Conservation (phyloP, 2,797 vertebrate genomes). For the Botia almorhae region DNA sequence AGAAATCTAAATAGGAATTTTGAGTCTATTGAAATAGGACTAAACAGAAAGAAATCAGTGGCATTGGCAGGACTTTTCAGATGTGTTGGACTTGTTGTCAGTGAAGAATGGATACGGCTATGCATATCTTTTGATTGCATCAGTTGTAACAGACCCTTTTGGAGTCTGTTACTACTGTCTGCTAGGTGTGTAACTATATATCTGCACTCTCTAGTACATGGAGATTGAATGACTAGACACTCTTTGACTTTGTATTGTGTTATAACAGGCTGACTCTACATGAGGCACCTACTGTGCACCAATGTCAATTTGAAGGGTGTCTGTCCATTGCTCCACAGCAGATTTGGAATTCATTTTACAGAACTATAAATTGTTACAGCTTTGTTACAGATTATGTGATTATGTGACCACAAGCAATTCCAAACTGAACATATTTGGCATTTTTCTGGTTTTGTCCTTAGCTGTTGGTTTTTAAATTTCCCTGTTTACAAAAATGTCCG, state of each 20-base stretch:
- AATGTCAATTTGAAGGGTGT: neutral
- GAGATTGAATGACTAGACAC: conserved; percentile 17
- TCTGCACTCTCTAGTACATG: neutral
- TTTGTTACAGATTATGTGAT: neutral
- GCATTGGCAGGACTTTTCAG: neutral
- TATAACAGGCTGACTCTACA: neutral
- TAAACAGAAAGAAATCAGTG: neutral
- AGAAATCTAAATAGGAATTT: too few relatives aligned
- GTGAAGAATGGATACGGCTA: conserved; percentile 1
- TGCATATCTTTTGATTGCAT: neutral
- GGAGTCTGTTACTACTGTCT: neutral
- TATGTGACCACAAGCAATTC: neutral
- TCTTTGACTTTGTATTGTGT: neutral
- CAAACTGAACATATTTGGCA: neutral
- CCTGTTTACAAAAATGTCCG: neutral
- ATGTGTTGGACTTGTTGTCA: neutral
- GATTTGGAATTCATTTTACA: neutral
- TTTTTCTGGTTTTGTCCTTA: neutral
- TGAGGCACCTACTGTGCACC: neutral
- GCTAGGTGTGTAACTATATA: neutral
- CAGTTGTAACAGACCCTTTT: conserved; percentile 7
- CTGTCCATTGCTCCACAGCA: neutral
- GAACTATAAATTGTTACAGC: too few relatives aligned
- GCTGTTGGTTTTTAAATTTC: too few relatives aligned
- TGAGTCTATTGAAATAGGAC: too few relatives aligned